Base-by-base conservation (phyloP, 2,113 vertebrate genomes). In the Solea senegalensis region DNA sequence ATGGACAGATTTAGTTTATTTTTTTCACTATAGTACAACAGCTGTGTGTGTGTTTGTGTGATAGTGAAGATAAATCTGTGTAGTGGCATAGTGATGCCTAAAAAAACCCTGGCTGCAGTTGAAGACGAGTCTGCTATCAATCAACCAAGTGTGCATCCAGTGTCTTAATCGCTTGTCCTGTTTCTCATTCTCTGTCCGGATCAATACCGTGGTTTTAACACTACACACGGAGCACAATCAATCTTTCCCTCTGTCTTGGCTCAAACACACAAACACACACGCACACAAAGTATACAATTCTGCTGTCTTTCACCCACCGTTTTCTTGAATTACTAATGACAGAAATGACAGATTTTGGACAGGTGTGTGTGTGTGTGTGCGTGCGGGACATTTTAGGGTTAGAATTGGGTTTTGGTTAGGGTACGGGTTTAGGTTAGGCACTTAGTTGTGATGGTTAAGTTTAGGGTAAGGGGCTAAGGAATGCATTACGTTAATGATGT, bases 161-260 rank as follows among this genome's bases (percentile, higher is more conserved):
- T 44, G 41, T 82, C 66, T 71, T 66, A 39, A 67, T 71, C 26
- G 2, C 9, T 64, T 34, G 48, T 10, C 27, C 50, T 49, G 53
- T 58, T 77, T 80, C 65, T 69, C 66, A 14, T 68, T 67, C 51
- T 57, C 27, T 61, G 46, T 43, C 44, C 0, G 0, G 76, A 80
- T 84, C 76, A 69, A 87, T 82, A 82, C 40, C 15, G 49, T 55
- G 21, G 59, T 75, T 78, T 82, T 71, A 75, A 78, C 76, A 80
- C 70, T 8, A 41, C 9, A 67, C 65, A 72, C 67, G 69, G 41
- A 84, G 65, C 50, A 66, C 61, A 52, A 78, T 80, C 67, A 66
- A 58, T 78, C 74, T 69, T 15, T 69, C 49, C 53, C 39, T 52
- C 4, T 62, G 13, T 59, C 44, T 58, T 46, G 9, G 43, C 43